Evolutionary conservation across 1,140 invertebrate genomes (phyloP).

Genomic region (Stegodyphus dumicola): DNA sequence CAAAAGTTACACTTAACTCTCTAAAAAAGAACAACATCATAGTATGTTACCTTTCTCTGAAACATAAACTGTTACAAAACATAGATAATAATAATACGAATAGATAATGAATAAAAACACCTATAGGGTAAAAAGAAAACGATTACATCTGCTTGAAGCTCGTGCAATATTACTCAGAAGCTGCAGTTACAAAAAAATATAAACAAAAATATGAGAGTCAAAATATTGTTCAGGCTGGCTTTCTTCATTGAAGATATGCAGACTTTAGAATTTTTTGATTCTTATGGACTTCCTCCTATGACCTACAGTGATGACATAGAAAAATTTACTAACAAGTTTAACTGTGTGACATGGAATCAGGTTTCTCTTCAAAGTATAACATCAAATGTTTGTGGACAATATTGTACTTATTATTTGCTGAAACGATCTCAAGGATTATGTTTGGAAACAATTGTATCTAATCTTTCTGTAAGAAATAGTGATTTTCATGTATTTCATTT

Average conservation of each 20-base stretch:
- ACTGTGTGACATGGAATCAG: not conserved
- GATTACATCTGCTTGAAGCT: too few species aligned
- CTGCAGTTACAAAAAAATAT: too few species aligned
- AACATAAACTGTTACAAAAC: too few species aligned
- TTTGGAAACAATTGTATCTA: not conserved
- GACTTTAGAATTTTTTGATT: constrained; percentile 13
- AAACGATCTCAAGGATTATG: not conserved
- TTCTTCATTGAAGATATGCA: not conserved
- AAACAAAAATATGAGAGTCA: too few species aligned
- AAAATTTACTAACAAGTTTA: not conserved
- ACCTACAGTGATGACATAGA: not conserved
- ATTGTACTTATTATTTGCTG: not conserved
- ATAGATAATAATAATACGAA: too few species aligned
- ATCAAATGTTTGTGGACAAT: constrained; percentile 19
- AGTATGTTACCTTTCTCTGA: too few species aligned
- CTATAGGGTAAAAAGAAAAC: too few species aligned
- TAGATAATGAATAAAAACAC: too few species aligned
- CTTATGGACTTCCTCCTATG: not conserved
- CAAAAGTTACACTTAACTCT: too few species aligned
- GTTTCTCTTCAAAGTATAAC: not conserved
- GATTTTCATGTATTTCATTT: constrained; percentile 8
- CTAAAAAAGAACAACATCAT: too few species aligned
- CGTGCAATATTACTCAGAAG: too few species aligned
- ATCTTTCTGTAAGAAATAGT: not conserved
- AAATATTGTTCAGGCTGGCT: too few species aligned